Percentiles rank a stretch among this genome's conserved stretches.
Conservation (phyloP, 2,888 invertebrate species). For the Pseudococcus jackbeardsleyi region DNA sequence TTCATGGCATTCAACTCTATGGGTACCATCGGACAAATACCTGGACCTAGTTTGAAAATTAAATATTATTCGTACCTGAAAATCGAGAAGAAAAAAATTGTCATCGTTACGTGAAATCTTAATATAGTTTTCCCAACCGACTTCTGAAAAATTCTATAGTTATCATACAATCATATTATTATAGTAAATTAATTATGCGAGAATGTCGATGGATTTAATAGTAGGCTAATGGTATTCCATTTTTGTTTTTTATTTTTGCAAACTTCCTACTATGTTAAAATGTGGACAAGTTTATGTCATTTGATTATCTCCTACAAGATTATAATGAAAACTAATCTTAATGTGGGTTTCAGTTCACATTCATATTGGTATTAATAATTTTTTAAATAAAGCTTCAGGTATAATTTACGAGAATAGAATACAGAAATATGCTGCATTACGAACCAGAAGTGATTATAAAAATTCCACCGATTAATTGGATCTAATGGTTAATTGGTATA, state of each 20-base stretch:
- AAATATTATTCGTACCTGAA: not conserved
- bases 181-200: slow-evolving; percentile 32
- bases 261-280: not conserved
- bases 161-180: not conserved
- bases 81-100: not conserved
- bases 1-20: not conserved
- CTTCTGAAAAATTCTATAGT: slow-evolving; percentile 34
- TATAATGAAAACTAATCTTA: not conserved
- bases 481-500: not conserved
- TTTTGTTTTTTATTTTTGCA: slow-evolving; percentile 24
- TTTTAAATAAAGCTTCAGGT: not conserved
- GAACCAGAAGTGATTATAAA: not conserved
- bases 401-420: not conserved
- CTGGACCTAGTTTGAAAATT: not conserved
- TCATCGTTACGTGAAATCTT: slow-evolving; percentile 6
- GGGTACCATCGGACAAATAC: not conserved
- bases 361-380: not conserved
- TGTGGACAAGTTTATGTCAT: slow-evolving; percentile 5
- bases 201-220: slow-evolving; percentile 48
- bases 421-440: not conserved
- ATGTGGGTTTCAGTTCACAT: slow-evolving; percentile 5
- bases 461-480: not conserved
- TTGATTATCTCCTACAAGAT: not conserved
- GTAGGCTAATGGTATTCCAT: slow-evolving; percentile 47
- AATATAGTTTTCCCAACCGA: not conserved